A percentile compares a stretch with the other conserved stretches of the same genome.
Conservation (phyloP, 2,797 vertebrate genomes). For the Apodemus agrarius region DNA sequence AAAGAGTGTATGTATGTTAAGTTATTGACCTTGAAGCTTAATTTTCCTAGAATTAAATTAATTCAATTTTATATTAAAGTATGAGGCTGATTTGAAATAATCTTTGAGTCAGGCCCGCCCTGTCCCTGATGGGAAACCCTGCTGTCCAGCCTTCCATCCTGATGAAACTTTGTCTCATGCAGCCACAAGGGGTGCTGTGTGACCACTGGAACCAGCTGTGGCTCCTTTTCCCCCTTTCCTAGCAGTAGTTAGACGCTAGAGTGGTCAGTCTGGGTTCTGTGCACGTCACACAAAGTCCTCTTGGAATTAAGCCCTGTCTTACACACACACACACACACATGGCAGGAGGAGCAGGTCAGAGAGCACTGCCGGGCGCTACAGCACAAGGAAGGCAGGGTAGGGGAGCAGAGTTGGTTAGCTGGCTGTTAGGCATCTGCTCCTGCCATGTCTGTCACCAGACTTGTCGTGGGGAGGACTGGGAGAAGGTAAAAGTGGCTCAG, state of each 20-base stretch:
- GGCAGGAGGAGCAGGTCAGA: neutral
- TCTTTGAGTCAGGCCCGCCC: neutral
- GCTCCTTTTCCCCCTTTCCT: neutral
- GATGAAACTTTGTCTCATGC: neutral
- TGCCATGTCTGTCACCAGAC: neutral
- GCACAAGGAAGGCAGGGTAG: no score
- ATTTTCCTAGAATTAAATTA: constrained; percentile 50
- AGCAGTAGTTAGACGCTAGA: neutral
- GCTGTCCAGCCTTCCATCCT: neutral
- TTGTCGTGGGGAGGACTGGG: neutral
- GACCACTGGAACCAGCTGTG: neutral
- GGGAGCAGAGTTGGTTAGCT: no score
- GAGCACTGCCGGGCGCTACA: neutral
- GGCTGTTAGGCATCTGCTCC: neutral
- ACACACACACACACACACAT: neutral
- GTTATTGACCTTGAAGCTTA: constrained; percentile 56
- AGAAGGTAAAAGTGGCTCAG: neutral
- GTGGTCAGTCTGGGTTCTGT: neutral
- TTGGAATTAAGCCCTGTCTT: neutral
- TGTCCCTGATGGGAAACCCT: neutral
- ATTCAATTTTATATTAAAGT: constrained; percentile 5
- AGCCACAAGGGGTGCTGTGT: neutral
- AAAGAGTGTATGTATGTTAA: constrained; percentile 40
- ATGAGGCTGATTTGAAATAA: constrained; percentile 30
- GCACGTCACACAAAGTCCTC: neutral